phyloP scores from a whole-genome alignment of 2,797 vertebrate genomes.

The Mycteria americana region DNA sequence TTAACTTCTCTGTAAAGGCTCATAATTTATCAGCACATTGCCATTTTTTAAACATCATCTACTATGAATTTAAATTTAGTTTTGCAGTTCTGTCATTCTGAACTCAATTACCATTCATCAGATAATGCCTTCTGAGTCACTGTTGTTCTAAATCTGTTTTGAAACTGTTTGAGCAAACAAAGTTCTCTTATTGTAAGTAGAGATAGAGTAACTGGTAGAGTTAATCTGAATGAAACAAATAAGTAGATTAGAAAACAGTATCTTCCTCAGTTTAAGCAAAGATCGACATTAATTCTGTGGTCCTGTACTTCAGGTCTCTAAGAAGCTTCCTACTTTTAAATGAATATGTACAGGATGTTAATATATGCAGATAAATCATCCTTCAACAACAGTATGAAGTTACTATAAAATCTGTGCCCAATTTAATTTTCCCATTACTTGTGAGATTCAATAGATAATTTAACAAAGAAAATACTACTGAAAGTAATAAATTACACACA shows the following conservation, averaged over 20 bases:
- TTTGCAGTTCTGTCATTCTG: constrained; percentile 32
- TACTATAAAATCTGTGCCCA: neutral
- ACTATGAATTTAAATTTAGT: constrained; percentile 46
- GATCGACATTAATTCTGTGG: neutral
- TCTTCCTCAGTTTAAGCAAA: neutral
- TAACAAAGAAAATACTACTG: neutral
- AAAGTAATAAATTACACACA: neutral
- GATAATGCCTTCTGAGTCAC: constrained; percentile 55
- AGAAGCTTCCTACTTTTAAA: neutral
- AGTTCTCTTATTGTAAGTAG: constrained; percentile 22
- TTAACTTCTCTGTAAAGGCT: constrained; percentile 21
- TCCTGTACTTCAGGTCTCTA: neutral
- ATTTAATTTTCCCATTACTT: neutral
- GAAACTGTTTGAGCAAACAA: constrained; percentile 16
- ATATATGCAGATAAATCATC: neutral
- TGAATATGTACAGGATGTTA: neutral
- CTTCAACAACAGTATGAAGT: neutral
- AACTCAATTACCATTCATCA: constrained; percentile 46
- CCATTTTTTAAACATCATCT: constrained; percentile 13
- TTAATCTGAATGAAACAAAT: constrained; percentile 4
- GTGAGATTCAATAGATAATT: neutral
- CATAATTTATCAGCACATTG: constrained; percentile 1
- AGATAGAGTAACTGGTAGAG: neutral
- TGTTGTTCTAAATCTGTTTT: constrained; percentile 55
- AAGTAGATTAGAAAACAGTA: neutral